phyloP scores from a whole-genome alignment of 2,113 vertebrate species.

The Elgaria multicarinata region DNA sequence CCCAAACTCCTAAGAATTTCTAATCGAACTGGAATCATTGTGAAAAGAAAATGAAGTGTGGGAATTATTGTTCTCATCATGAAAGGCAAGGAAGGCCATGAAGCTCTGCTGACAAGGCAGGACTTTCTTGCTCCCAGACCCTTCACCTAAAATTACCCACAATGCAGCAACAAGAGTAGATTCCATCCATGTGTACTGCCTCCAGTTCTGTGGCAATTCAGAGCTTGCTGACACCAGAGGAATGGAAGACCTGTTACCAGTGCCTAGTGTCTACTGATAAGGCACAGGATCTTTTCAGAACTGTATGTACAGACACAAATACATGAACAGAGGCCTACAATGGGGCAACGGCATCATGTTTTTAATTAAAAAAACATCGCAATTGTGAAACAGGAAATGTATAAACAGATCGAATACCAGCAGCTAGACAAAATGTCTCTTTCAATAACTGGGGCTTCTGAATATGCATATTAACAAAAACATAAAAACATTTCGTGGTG shows the following conservation, averaged over 20 bases:
- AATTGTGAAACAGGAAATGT: constrained; percentile 31
- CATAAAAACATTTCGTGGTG: constrained; percentile 55
- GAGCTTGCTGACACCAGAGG: neutral
- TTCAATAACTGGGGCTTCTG: constrained; percentile 28
- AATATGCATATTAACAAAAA: constrained; percentile 44
- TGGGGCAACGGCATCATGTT: neutral
- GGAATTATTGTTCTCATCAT: neutral
- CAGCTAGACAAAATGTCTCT: constrained; percentile 35
- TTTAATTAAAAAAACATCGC: constrained; percentile 4
- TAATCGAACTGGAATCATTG: neutral
- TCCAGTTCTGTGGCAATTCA: neutral
- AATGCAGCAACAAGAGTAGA: neutral
- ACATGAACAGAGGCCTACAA: neutral
- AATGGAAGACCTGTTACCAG: neutral
- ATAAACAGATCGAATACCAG: neutral
- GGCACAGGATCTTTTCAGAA: neutral
- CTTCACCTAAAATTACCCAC: neutral
- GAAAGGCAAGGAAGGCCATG: neutral
- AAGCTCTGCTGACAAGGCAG: neutral
- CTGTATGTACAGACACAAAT: neutral
- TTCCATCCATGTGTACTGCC: neutral
- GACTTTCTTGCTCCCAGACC: neutral
- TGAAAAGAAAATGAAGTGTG: neutral
- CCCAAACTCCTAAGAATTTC: neutral
- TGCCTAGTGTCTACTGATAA: neutral